Conservation (phyloP, 2,113 vertebrate genomes). For the Pseudorhombus dupliciocellatus region DNA sequence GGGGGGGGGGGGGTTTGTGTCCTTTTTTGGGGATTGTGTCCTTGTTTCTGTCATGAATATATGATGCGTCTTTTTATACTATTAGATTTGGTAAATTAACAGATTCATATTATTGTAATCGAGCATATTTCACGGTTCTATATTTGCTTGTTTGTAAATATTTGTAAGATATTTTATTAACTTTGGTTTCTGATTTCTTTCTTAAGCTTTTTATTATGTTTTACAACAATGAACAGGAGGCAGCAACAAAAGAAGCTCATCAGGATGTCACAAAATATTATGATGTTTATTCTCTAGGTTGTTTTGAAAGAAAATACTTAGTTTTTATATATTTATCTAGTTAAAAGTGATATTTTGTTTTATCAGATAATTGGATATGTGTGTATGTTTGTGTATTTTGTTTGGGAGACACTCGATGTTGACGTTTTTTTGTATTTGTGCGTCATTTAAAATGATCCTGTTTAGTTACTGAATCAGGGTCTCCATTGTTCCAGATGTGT, state of each 20-base stretch:
- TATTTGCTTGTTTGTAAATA: not conserved
- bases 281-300: too few relatives aligned
- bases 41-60: too few relatives aligned
- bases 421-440: conserved; percentile 5
- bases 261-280: too few relatives aligned
- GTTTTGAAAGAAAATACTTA: not conserved
- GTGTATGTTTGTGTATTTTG: not conserved
- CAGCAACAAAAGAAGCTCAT: too few relatives aligned
- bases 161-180: not conserved
- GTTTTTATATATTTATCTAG: not conserved
- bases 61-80: too few relatives aligned
- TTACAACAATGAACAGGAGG: too few relatives aligned
- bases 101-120: not conserved
- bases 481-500: too few relatives aligned
- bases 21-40: too few relatives aligned
- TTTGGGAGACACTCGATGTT: not conserved
- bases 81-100: not conserved
- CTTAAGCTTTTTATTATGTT: too few relatives aligned
- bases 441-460: not conserved
- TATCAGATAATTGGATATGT: not conserved
- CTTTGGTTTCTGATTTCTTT: too few relatives aligned
- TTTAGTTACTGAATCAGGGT: conserved; percentile 13
- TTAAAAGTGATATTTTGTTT: not conserved
- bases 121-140: too few relatives aligned
- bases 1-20: too few relatives aligned